Evolutionary conservation across 2,113 vertebrate genomes (phyloP), one percentile per base, ranked within the genome.

Genomic region (Grus americana): DNA sequence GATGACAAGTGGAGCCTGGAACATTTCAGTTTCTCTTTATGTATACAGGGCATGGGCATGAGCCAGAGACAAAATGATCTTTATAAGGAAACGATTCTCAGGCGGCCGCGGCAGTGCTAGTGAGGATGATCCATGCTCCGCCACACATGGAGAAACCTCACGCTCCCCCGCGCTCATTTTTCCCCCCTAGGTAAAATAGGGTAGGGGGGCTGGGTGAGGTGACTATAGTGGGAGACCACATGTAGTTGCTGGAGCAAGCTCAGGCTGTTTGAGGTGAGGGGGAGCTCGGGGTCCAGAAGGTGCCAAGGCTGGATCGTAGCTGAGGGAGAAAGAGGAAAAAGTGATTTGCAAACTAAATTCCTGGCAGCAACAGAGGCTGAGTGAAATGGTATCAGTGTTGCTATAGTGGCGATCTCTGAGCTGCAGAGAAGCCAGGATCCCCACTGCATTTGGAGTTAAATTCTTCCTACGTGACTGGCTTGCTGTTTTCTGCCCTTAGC

Each of bases 111-210:
- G 71, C 75, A 78, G 49, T 0, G 3, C 65, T 21, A 1, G 12
- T 0, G 0, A 29, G 22, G n/a, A 20, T 11, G 49, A 47, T 58
- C 84, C 0, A 0, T 55, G 76, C 38, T 68, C 17, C 0, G 3
- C 49, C 6, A 44, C 0, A 0, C 66, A 38, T 14, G 26, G 40
- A 30, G 63, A 40, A 68, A 14, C 22, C 30, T 62, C 8, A 4
- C 0, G 0, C 12, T 81, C 6, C 38, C 30, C 19, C 0, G 0
- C 16, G 3, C 21, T 59, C 14, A 2, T 47, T 74, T 30, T 3
- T 5, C 11, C 12, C 14, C 6, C 13, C 4, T 2, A 7, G 22
- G 10, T 58, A 20, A 55, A 34, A 50, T 1, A 22, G 17, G 23
- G 27, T 11, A 7, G 23, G 11, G 21, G 19, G 30, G 8, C 47